Percentiles rank a stretch among this genome's conserved stretches.
These are phyloP conservation scores for Drosophila cyrtoloma DNA, from an alignment of 2,888 invertebrate genomes.

Conservation along the genomic window DNA sequence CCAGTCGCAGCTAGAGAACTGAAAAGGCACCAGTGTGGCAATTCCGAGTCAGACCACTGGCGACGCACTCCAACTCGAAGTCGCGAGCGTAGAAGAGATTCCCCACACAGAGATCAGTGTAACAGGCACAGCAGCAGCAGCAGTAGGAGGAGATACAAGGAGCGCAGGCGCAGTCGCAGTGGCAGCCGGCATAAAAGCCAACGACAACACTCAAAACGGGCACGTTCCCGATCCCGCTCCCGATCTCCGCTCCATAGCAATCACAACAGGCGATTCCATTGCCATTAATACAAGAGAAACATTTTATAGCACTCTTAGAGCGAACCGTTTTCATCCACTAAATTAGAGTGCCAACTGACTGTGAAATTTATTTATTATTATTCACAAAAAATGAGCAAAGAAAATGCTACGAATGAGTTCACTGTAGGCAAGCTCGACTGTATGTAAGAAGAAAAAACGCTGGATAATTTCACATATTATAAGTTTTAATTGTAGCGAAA, in stretches of 20 bases:
- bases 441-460: neutral
- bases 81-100: neutral
- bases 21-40: neutral
- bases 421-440: neutral
- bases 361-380: neutral
- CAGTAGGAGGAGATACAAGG: neutral
- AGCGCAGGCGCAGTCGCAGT: constrained; percentile 19
- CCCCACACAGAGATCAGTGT: neutral
- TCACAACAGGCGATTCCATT: constrained; percentile 5
- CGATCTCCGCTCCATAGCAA: constrained; percentile 9
- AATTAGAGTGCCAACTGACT: neutral
- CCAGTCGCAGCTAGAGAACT: neutral
- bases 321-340: neutral
- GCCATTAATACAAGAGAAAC: constrained; percentile 7
- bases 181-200: constrained; percentile 11
- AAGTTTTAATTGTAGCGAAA: constrained; percentile 32
- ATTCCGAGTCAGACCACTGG: neutral
- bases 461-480: constrained; percentile 8
- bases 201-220: neutral
- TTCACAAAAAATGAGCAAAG: neutral
- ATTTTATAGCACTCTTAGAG: neutral
- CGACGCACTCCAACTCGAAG: neutral
- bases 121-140: neutral
- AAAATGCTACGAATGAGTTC: neutral
- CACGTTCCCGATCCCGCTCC: neutral